A percentile compares a stretch with the other conserved stretches of the same genome.
Evolutionary conservation across 2,888 invertebrate species (phyloP).

Genomic region (Heliconius aoede): DNA sequence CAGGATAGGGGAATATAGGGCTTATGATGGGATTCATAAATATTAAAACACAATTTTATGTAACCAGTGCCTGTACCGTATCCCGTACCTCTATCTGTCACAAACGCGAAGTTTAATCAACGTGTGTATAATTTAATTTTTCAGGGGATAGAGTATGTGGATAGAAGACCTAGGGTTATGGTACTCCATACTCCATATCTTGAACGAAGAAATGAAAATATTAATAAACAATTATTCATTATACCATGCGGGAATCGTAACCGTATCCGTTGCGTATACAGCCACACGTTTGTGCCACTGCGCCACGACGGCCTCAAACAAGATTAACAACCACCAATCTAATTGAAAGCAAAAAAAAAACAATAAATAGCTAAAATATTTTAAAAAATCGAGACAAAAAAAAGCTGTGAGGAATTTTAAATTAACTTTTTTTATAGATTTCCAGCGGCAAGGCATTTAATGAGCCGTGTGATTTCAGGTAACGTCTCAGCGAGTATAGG

Average conservation of each 20-base stretch:
- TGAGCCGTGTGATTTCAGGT: constrained; percentile 62
- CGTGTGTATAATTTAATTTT: neutral
- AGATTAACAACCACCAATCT: too few relatives aligned
- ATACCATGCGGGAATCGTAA: too few relatives aligned
- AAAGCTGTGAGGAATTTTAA: constrained; percentile 7
- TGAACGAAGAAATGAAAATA: too few relatives aligned
- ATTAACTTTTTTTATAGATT: constrained; percentile 26
- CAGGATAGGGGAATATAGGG: constrained; percentile 23
- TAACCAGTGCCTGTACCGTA: neutral
- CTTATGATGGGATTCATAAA: constrained; percentile 36
- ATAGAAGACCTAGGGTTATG: too few relatives aligned
- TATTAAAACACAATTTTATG: constrained; percentile 36
- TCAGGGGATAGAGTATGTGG: too few relatives aligned
- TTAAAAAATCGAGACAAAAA: constrained; percentile 8
- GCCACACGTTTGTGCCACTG: too few relatives aligned
- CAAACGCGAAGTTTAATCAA: constrained; percentile 6
- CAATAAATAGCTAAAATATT: neutral
- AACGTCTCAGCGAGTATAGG: constrained; percentile 52
- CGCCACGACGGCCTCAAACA: too few relatives aligned
- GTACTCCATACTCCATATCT: too few relatives aligned
- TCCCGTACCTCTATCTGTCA: neutral
- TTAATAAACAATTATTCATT: too few relatives aligned
- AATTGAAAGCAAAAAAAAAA: neutral
- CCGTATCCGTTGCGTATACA: too few relatives aligned
- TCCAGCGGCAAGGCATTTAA: constrained; percentile 52